A percentile compares a stretch with the other conserved stretches of the same genome.
These are phyloP conservation scores for Megaustenia siamemsis DNA, from an alignment of 2,888 invertebrate species.

Conservation along the genomic window DNA sequence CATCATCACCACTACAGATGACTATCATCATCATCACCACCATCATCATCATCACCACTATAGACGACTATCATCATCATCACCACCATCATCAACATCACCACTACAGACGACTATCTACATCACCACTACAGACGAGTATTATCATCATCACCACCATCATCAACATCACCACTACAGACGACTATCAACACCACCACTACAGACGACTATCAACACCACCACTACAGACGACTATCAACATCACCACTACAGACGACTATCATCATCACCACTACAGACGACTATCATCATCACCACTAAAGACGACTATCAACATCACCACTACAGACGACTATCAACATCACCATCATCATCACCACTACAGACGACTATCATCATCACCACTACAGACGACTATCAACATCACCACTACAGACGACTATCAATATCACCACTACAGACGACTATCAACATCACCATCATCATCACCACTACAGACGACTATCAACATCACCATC, in stretches of 20 bases:
- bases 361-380: not conserved
- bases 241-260: too few relatives aligned
- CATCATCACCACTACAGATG: not conserved
- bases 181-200: too few relatives aligned
- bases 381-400: too few relatives aligned
- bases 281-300: too few relatives aligned
- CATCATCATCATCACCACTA: not conserved
- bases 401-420: not conserved
- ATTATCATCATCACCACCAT: not conserved
- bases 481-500: not conserved
- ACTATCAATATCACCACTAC: not conserved
- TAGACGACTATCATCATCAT: not conserved
- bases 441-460: not conserved
- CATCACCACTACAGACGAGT: not conserved
- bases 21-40: not conserved
- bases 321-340: too few relatives aligned
- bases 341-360: not conserved
- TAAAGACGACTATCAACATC: too few relatives aligned
- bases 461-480: conserved; percentile 62
- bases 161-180: too few relatives aligned
- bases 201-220: too few relatives aligned
- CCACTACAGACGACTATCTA: not conserved
- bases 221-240: too few relatives aligned
- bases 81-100: too few relatives aligned
- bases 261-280: too few relatives aligned